Conservation (phyloP, 2,888 invertebrate genomes). For the Phyllotreta cruciferae region DNA sequence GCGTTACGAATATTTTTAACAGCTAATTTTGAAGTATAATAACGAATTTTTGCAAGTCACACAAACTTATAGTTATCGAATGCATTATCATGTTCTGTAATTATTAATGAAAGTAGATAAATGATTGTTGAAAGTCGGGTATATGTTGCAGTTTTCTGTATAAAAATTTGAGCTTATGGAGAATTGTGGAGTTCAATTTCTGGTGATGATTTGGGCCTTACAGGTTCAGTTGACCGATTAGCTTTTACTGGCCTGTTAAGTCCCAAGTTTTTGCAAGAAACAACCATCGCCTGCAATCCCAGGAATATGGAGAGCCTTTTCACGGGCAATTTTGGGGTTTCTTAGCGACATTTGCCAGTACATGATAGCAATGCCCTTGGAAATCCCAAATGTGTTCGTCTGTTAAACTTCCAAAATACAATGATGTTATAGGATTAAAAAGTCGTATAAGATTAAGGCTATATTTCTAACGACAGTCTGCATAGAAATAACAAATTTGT, state of each 20-base stretch:
- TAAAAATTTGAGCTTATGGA: background rate
- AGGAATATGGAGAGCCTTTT: constrained; percentile 2
- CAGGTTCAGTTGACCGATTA: constrained; percentile 71
- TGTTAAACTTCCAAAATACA: background rate
- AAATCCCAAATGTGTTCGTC: constrained; percentile 75
- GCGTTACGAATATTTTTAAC: too few species aligned
- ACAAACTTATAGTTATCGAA: too few species aligned
- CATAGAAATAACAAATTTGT: constrained; percentile 24
- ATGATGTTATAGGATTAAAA: background rate
- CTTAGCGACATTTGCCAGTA: constrained; percentile 80
- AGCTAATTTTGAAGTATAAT: too few species aligned
- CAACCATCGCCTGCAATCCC: background rate
- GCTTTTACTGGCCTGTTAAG: constrained; percentile 86
- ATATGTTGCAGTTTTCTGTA: too few species aligned
- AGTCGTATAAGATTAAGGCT: constrained; percentile 16
- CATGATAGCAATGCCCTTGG: constrained; percentile 80
- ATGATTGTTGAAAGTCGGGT: background rate
- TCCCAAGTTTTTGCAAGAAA: constrained; percentile 72
- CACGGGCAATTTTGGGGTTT: constrained; percentile 78
- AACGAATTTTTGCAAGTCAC: too few species aligned
- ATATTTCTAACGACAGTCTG: constrained; percentile 32
- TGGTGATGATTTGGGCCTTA: constrained; percentile 70
- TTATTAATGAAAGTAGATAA: background rate
- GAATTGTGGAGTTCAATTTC: constrained; percentile 1
- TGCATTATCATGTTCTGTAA: too few species aligned